Conservation (phyloP, 2,797 vertebrate species). For the Mionectes olivaceus region DNA sequence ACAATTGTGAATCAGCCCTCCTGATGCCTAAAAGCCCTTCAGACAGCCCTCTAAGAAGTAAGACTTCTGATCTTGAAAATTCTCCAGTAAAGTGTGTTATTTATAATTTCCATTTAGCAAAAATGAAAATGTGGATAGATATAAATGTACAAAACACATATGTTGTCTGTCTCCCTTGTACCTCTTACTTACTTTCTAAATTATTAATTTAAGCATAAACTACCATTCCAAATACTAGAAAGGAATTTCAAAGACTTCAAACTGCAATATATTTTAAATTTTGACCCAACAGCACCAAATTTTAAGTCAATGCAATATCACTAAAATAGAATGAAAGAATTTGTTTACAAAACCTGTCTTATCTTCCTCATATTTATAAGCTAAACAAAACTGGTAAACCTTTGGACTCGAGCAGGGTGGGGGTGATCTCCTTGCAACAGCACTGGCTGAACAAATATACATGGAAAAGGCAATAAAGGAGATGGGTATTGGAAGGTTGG, state of each 20-base stretch:
- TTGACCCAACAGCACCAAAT: neutral
- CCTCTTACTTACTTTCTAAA: neutral
- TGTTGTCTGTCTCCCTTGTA: neutral
- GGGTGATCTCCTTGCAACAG: neutral
- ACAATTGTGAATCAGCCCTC: neutral
- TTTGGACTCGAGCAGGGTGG: slow-evolving; percentile 25
- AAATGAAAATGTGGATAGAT: neutral
- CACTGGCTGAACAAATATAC: neutral
- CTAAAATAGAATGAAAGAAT: neutral
- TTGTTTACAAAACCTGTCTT: neutral
- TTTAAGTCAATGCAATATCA: neutral
- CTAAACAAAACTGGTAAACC: neutral
- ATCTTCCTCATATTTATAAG: neutral
- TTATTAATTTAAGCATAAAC: neutral
- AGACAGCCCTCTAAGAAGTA: neutral
- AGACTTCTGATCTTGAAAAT: neutral
- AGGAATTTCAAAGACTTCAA: neutral
- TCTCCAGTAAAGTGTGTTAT: neutral
- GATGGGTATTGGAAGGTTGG: neutral
- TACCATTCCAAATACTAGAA: neutral
- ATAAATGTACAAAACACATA: neutral
- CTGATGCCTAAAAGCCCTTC: neutral
- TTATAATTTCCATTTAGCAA: neutral
- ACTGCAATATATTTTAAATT: neutral
- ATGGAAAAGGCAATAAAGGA: neutral